A percentile compares a stretch with the other conserved stretches of the same genome.
Conservation (phyloP, 2,797 vertebrate genomes). For the Pipistrellus kuhlii region DNA sequence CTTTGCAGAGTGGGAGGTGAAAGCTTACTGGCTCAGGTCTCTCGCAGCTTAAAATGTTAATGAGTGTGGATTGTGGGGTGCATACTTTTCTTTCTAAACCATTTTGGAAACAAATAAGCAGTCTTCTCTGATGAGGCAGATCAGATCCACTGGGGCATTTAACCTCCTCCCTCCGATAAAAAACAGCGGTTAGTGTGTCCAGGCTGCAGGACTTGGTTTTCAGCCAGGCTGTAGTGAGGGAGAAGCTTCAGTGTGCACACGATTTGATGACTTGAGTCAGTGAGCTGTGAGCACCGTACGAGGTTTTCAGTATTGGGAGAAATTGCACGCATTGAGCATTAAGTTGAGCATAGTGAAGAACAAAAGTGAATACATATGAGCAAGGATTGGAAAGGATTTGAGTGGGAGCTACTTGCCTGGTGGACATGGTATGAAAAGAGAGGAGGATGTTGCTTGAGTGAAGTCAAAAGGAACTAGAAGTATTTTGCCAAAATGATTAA, state of each 20-base stretch:
- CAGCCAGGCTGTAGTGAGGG: not conserved
- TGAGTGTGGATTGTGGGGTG: not conserved
- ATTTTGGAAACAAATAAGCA: constrained; percentile 27
- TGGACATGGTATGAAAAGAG: not conserved
- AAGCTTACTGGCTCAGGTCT: not conserved
- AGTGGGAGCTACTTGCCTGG: not conserved
- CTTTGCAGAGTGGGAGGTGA: not conserved
- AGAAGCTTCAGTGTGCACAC: not conserved
- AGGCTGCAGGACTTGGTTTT: not conserved
- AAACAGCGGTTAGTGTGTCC: not conserved
- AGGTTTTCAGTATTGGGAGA: not conserved
- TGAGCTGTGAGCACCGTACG: not conserved
- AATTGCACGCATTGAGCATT: not conserved
- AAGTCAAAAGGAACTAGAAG: not conserved
- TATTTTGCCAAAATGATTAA: constrained; percentile 2
- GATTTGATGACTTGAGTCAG: not conserved
- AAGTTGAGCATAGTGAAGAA: not conserved
- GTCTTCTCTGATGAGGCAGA: not conserved
- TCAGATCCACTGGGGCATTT: not conserved
- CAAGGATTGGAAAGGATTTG: not conserved
- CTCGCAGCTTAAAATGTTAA: not conserved
- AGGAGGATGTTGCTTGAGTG: not conserved
- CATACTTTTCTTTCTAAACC: not conserved
- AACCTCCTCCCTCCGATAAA: too few species aligned
- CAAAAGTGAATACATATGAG: not conserved